Evolutionary conservation across 37 sponge, comb jelly and placozoan genomes (phyloP).

Genomic region (Ianthella basta): DNA sequence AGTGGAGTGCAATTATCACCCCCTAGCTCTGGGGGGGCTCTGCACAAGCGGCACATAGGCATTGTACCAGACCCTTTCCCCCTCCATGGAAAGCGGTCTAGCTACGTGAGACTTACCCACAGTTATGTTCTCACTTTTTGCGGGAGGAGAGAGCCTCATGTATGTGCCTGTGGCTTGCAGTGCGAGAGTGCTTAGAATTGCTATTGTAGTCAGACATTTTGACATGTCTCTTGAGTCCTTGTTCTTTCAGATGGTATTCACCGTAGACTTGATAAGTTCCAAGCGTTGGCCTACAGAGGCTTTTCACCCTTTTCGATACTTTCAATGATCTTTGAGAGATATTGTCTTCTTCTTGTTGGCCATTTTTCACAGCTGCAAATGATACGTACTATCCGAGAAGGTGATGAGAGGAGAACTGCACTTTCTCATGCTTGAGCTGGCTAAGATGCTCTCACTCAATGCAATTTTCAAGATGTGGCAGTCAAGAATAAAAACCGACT

Average conservation of each 20-base stretch:
- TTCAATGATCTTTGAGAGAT: constrained; percentile 3
- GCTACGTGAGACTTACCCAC: neutral
- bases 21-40: no score
- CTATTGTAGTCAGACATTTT: neutral
- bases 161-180: neutral
- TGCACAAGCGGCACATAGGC: no score
- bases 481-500: no score
- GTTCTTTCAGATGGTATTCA: no score
- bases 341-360: constrained; percentile 1
- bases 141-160: neutral
- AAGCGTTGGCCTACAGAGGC: constrained; percentile 9
- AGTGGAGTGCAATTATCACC: no score
- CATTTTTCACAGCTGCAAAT: constrained; percentile 3
- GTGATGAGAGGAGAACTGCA: neutral
- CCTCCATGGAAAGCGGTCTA: no score
- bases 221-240: neutral
- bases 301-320: constrained; percentile 7
- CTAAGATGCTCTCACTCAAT: no score
- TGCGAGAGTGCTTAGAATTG: neutral
- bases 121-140: neutral
- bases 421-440: no score
- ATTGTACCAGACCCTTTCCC: no score
- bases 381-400: neutral
- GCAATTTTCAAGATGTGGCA: no score
- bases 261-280: neutral